Base-by-base conservation (phyloP, 2,888 invertebrate genomes). In the Cybosia mesomella region DNA sequence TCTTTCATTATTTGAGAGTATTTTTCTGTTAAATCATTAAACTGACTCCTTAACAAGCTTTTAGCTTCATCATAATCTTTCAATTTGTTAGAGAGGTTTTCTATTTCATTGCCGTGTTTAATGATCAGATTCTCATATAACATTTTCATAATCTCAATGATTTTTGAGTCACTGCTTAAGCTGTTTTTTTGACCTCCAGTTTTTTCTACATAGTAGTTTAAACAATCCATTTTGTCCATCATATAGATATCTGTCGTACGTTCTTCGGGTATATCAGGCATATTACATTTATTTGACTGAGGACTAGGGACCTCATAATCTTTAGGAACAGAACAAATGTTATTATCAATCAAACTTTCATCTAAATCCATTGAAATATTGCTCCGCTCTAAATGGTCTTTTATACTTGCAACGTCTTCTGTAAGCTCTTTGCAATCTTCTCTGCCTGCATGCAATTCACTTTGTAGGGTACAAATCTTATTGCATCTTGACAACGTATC, bases 371-470 rank as follows among this genome's bases (percentile, higher is more conserved):
- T 88, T 2, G 92, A 87, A 28, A 92, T 76, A 78, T 90, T 89
- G 67, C 87, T 91, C 43, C 86, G 85, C 57, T 93, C 91, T 53
- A 94, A 85, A 72, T 94, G 92, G 67, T 89, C 90, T 84, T 92
- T 94, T n/a, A 95, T 93, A 10, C 90, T 92, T 15, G 87, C 89
- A 4, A 94, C 91, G 79, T 92, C 91, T 82, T 94, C 91, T 64
- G 91, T 91, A n/a, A 94, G 81, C 76, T 88, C 90, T 70, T 89
- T 90, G 72, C 94, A 95, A 70, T 93, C 94, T 87, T 93, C 90
- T 80, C 87, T 86, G 8, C 94, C 91, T 3, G 92, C 94, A 59
- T 90, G 85, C 58, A 95, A 79, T 77, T 95, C 92, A 78, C 85
- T 92, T 84, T 92, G 93, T 62, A 95, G 82, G 0, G 93, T 92